Evolutionary conservation across 2,113 vertebrate genomes (phyloP), one percentile per base, ranked within the genome.

Genomic region (Oncorhynchus nerka): DNA sequence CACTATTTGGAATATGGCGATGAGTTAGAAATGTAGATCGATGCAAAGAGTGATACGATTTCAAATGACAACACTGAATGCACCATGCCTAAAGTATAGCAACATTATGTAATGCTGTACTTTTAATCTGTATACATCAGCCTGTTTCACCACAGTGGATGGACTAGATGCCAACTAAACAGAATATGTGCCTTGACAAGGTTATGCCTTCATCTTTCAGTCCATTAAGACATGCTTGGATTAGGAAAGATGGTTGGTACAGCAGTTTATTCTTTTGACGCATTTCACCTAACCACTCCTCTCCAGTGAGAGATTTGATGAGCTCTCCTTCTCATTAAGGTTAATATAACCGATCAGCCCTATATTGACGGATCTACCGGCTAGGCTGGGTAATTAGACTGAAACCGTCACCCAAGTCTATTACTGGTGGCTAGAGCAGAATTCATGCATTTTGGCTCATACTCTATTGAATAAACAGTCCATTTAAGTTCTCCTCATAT

Each of bases 391-490:
- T n/a, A n/a, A 62, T 39, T 34, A 68, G 12, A 19, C 28, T 34
- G 30, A 39, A 34, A 9, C 26, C 26, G 2, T 12, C 34, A n/a
- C 34, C 20, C 9, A 49, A 49, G 68, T 49, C 68, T 24, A 49
- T 45, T 11, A 49, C 11, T 9, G 39, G 68, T 49, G 39, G n/a
- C 22, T 19, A 28, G 9, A 48, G 68, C 39, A 70, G 68, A 70
- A 70, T 48, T 22, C 68, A 70, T 70, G 68, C 68, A 8, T 34
- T 68, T 19, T 70, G 68, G 68, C 68, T 45, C 34, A 28, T 66
- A 16, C 26, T 30, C 64, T 22, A 45, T 20, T 20, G 26, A 30
- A 45, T 49, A 16, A 69, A 39, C 67, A 69, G 32, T 49, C 68
- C 2, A 24, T n/a, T 70, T 11, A 39, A 68, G n/a, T 68, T 62